Base-by-base conservation (phyloP, 2,888 invertebrate species). In the Apoda limacodes region DNA sequence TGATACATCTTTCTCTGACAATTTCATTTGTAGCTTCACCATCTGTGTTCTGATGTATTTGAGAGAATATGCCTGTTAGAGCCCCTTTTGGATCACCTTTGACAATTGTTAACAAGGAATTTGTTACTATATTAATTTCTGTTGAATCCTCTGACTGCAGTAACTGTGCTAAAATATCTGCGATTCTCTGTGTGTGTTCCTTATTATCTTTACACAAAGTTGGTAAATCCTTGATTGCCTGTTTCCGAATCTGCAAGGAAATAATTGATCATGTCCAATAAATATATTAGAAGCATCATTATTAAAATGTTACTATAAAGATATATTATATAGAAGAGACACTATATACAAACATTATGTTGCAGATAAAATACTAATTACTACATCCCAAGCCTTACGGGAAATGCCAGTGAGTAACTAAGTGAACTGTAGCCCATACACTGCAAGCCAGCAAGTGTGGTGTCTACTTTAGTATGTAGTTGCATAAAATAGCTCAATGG, bases 211-310 rank as follows among this genome's bases (percentile, higher is more conserved):
- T 92, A 57, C 95, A 96, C 35, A 98, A 78, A 22, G 85, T 82
- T 7, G 96, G 94, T 39, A 98, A 80, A 59, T 93, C 92, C 71
- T 94, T 95, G 45, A 96, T 95, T 9, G 95, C 96, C 81, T 94
- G 94, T 55, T 95, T 95, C 11, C 96, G 85, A 51, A 95, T 95
- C 95, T 95, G 59, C 28, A 64, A 61, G 37, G 9, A 23, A 22
- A 12, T 25, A 20, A 25, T 22, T 12, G 12, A 17, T 7, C 4
- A n/a, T n/a, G 22, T n/a, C 4, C 13, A 11, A 3, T 5, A 9
- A 21, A 21, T 4, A 21, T 9, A 5, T 9, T 9, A n/a, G n/a
- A n/a, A n/a, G n/a, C n/a, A n/a, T n/a, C n/a, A n/a, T n/a, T n/a
- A n/a, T n/a, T n/a, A n/a, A n/a, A n/a, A n/a, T n/a, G n/a, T n/a